A percentile compares a stretch with the other conserved stretches of the same genome.
Evolutionary conservation across 2,888 invertebrate species (phyloP).

Genomic region (Tortricodes alternella): DNA sequence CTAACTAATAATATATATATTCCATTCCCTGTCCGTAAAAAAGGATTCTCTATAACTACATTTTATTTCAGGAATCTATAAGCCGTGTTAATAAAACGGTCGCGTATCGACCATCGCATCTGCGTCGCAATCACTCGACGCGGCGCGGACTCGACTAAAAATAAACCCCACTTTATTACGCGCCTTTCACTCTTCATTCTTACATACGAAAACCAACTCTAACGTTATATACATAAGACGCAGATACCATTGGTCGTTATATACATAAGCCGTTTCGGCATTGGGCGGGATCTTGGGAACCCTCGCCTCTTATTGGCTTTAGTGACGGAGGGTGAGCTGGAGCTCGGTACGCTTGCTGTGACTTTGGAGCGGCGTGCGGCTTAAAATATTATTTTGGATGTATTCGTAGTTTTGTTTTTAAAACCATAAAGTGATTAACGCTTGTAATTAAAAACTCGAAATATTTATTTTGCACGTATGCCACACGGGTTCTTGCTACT

Average conservation of each 20-base stretch:
- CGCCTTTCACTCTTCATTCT: constrained; percentile 60
- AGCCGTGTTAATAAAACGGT: no score
- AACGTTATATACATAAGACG: constrained; percentile 34
- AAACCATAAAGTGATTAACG: not conserved
- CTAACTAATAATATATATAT: no score
- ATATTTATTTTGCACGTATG: no score
- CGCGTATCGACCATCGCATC: constrained; percentile 10
- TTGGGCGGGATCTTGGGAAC: constrained; percentile 54
- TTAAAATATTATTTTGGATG: constrained; percentile 7
- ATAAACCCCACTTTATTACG: constrained; percentile 57
- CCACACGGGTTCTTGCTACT: no score
- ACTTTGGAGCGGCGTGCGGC: constrained; percentile 62
- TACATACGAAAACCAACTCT: constrained; percentile 38
- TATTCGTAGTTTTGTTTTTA: not conserved
- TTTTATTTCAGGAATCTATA: not conserved
- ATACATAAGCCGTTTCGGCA: constrained; percentile 64
- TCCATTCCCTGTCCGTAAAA: no score
- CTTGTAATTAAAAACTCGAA: no score
- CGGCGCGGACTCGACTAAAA: constrained; percentile 43
- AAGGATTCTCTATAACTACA: no score
- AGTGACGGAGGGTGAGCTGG: constrained; percentile 68
- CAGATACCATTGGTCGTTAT: constrained; percentile 37
- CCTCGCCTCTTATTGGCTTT: constrained; percentile 80
- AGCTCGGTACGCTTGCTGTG: constrained; percentile 52
- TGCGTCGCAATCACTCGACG: constrained; percentile 14